Evolutionary conservation across 2,113 vertebrate species (phyloP).

Genomic region (Chloropsis hardwickii): DNA sequence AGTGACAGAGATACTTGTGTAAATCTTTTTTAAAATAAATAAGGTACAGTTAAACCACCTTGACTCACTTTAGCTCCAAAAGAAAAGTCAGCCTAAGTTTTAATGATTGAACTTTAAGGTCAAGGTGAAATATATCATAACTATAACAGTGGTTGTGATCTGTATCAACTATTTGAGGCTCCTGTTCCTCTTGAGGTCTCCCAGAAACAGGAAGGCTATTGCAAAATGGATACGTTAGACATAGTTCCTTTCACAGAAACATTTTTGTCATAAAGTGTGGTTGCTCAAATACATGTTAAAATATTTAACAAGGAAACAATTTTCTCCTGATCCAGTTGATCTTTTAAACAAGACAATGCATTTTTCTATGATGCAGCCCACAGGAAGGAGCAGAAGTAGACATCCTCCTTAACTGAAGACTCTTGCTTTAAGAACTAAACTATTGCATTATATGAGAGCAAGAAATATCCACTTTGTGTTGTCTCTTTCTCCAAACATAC

Average conservation of each 20-base stretch:
- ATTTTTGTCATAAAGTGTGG: constrained; percentile 59
- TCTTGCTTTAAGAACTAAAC: constrained; percentile 43
- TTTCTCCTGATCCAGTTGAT: constrained; percentile 64
- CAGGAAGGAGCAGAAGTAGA: constrained; percentile 50
- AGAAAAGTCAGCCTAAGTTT: constrained; percentile 23
- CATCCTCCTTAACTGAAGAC: constrained; percentile 10
- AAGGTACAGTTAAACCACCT: constrained; percentile 60
- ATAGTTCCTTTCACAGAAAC: constrained; percentile 67
- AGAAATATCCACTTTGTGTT: constrained; percentile 5
- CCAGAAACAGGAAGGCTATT: constrained; percentile 55
- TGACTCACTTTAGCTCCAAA: constrained; percentile 43
- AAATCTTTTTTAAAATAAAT: constrained; percentile 66
- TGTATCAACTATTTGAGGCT: neutral
- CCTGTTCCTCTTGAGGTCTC: constrained; percentile 39
- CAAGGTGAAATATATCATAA: constrained; percentile 43
- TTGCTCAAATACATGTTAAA: constrained; percentile 66
- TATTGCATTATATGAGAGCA: constrained; percentile 57
- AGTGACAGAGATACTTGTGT: constrained; percentile 57
- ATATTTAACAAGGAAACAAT: constrained; percentile 69
- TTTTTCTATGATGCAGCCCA: constrained; percentile 52
- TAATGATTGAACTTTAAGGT: constrained; percentile 60
- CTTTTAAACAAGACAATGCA: constrained; percentile 69
- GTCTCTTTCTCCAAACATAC: constrained; percentile 7
- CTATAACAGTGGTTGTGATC: constrained; percentile 28
- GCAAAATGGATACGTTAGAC: constrained; percentile 44